Conservation (phyloP, 1,140 invertebrate species). For the Pissodes strobi region DNA sequence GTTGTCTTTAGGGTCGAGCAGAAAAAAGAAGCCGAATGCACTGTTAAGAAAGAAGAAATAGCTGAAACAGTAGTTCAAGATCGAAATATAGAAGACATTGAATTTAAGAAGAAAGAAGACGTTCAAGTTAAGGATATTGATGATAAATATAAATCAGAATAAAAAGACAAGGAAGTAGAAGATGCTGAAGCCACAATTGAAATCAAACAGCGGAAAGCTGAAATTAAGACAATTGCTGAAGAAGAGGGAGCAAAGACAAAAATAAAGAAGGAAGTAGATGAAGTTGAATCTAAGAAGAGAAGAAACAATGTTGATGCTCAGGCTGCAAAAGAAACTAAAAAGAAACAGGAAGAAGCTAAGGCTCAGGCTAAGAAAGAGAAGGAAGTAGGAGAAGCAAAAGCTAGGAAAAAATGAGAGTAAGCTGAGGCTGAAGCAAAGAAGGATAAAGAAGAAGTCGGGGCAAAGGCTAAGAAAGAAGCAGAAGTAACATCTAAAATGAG, state of each 20-base stretch:
- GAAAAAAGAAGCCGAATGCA: conserved; percentile 22
- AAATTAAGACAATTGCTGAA: background rate
- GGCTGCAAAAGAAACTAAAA: conserved; percentile 32
- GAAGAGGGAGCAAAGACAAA: conserved; percentile 25
- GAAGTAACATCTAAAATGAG: conserved; percentile 26
- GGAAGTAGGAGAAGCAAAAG: conserved; percentile 38
- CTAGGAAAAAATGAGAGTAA: conserved; percentile 40
- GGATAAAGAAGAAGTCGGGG: conserved; percentile 34
- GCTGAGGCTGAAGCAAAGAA: conserved; percentile 35
- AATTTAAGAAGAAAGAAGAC: background rate
- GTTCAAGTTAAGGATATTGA: too few relatives aligned
- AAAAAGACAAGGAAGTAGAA: too few relatives aligned
- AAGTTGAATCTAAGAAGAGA: conserved; percentile 14
- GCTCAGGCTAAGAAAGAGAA: conserved; percentile 36
- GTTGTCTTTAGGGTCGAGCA: background rate
- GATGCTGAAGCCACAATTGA: too few relatives aligned
- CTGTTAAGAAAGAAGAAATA: conserved; percentile 38
- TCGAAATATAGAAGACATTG: conserved; percentile 35
- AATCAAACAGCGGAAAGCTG: background rate
- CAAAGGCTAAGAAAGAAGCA: conserved; percentile 34
- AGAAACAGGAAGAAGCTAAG: conserved; percentile 38
- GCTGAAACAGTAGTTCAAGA: conserved; percentile 30
- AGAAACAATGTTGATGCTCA: background rate
- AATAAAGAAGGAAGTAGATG: background rate
- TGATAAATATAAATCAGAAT: background rate